Percentiles rank a stretch among this genome's conserved stretches.
phyloP scores from a whole-genome alignment of 37 sponge, comb jelly and placozoan genomes.

The Bolinopsis microptera region DNA sequence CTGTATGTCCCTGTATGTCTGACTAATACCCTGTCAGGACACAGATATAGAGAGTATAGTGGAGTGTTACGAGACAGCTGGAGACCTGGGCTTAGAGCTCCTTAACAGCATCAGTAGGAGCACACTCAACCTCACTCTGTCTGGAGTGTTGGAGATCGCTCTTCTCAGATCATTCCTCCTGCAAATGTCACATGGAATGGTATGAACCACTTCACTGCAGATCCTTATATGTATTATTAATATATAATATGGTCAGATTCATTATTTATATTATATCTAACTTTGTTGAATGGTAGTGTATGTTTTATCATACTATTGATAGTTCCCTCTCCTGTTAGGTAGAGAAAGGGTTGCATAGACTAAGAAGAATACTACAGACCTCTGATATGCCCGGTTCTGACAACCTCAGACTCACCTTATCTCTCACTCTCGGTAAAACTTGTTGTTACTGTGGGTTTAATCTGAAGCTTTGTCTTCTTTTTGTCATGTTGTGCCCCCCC shows the following conservation, averaged over 20 bases:
- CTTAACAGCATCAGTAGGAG: slow-evolving; percentile 31
- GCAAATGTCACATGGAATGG: slow-evolving; percentile 27
- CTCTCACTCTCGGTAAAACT: slow-evolving; percentile 9
- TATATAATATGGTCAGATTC: no score
- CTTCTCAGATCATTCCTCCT: slow-evolving; percentile 41
- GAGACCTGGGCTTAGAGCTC: slow-evolving; percentile 19
- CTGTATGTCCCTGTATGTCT: no score
- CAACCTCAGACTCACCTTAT: background rate
- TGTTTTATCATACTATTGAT: background rate
- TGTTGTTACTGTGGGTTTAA: no score
- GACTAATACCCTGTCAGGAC: background rate
- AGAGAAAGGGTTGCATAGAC: slow-evolving; percentile 16
- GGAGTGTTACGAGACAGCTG: slow-evolving; percentile 48
- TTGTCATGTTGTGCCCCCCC: no score
- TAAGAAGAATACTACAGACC: slow-evolving; percentile 14
- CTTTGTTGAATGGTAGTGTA: no score
- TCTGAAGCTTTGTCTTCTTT: no score
- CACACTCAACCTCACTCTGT: slow-evolving; percentile 15
- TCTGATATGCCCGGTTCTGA: slow-evolving; percentile 30
- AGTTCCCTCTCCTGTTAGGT: background rate
- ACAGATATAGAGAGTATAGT: background rate
- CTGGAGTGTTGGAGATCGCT: slow-evolving; percentile 28
- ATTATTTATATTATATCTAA: no score
- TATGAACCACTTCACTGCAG: background rate
- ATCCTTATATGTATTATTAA: background rate